phyloP scores from a whole-genome alignment of 2,113 vertebrate species.

The Nymphicus hollandicus region DNA sequence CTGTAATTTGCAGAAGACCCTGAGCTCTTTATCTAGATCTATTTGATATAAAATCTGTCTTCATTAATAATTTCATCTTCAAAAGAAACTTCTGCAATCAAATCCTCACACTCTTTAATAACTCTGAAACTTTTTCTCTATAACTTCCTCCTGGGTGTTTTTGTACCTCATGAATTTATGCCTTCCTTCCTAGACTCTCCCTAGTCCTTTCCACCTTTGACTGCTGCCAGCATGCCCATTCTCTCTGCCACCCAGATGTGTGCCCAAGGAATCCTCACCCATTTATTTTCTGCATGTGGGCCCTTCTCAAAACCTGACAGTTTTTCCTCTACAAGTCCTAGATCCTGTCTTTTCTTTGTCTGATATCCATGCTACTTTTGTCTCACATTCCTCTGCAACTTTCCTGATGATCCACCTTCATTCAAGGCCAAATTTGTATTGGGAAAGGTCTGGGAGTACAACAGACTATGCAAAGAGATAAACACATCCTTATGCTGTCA shows the following conservation, averaged over 20 bases:
- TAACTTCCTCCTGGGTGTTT: not conserved
- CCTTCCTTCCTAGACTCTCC: not conserved
- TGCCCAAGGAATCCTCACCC: not conserved
- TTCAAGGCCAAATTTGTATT: accelerated
- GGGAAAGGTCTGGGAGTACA: not conserved
- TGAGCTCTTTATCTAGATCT: not conserved
- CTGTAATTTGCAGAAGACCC: not conserved
- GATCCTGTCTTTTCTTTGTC: not conserved
- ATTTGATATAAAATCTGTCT: not conserved
- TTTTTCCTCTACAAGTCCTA: not conserved
- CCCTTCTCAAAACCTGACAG: not conserved
- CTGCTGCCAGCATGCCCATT: not conserved
- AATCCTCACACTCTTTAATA: not conserved
- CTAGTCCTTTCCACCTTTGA: not conserved
- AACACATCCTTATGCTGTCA: not conserved
- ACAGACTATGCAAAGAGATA: not conserved
- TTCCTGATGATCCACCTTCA: not conserved
- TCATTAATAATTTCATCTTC: not conserved
- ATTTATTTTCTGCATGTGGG: not conserved
- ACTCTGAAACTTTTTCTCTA: not conserved
- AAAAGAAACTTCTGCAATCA: not conserved
- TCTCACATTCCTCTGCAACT: not conserved
- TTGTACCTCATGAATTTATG: not conserved
- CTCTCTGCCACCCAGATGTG: not conserved
- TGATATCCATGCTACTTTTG: not conserved